These are phyloP conservation scores for Terrapene triunguis DNA, from an alignment of 2,113 vertebrate genomes.

Conservation along the genomic window DNA sequence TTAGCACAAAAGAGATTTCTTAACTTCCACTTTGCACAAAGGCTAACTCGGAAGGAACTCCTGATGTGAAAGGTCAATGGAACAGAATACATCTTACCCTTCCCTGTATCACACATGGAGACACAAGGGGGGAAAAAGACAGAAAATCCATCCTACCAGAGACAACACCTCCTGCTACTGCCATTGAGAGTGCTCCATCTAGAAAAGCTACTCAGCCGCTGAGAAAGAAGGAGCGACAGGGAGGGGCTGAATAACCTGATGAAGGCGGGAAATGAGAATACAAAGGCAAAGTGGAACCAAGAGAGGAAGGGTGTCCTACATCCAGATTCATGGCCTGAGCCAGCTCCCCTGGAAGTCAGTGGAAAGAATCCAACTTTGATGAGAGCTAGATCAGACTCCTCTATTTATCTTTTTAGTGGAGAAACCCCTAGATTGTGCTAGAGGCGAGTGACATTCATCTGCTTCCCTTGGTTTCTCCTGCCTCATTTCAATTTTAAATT, in stretches of 20 bases:
- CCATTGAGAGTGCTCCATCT: not conserved
- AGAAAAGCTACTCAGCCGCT: not conserved
- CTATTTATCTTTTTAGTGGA: not conserved
- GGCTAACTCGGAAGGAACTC: not conserved
- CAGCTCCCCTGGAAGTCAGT: accelerated
- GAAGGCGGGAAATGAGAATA: not conserved
- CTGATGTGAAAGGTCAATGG: slow-evolving; percentile 2
- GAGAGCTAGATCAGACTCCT: not conserved
- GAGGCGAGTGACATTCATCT: not conserved
- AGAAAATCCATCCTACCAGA: slow-evolving; percentile 42
- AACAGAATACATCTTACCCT: not conserved
- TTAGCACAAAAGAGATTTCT: accelerated
- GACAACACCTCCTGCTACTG: slow-evolving; percentile 31
- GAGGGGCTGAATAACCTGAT: not conserved
- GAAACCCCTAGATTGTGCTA: not conserved
- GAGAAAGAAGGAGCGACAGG: not conserved
- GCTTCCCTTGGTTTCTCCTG: not conserved
- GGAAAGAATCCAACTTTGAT: accelerated
- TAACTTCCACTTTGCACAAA: not conserved
- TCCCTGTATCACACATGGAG: not conserved
- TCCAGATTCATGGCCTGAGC: not conserved
- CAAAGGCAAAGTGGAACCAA: not conserved
- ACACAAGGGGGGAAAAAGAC: not conserved
- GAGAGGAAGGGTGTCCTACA: not conserved
- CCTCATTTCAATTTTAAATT: not conserved